Evolutionary conservation across 2,888 invertebrate species (phyloP).

Genomic region (Papilio elwesi): DNA sequence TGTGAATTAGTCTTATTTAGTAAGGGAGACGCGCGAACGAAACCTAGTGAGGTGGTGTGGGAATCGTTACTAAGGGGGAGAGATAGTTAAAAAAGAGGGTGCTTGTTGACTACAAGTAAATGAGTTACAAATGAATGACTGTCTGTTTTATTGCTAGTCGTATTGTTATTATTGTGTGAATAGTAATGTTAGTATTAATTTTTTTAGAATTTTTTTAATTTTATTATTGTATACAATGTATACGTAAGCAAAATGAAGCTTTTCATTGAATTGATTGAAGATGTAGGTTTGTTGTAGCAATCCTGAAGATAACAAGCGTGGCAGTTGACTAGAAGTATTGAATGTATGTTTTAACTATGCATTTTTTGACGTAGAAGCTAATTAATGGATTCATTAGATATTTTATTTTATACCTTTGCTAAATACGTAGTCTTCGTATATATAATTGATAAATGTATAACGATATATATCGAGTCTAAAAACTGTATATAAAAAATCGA

Average conservation of each 20-base stretch:
- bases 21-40: slow-evolving; percentile 63
- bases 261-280: not conserved
- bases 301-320: too few relatives aligned
- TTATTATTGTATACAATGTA: not conserved
- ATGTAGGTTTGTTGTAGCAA: too few relatives aligned
- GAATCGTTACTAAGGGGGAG: slow-evolving; percentile 35
- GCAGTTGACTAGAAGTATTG: too few relatives aligned
- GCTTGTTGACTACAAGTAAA: slow-evolving; percentile 20
- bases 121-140: slow-evolving; percentile 20
- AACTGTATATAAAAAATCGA: too few relatives aligned
- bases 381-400: too few relatives aligned
- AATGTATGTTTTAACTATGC: too few relatives aligned
- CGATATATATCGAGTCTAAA: too few relatives aligned
- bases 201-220: not conserved
- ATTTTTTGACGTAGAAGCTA: too few relatives aligned
- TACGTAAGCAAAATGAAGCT: not conserved
- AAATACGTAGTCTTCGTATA: too few relatives aligned
- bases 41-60: slow-evolving; percentile 38
- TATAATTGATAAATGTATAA: too few relatives aligned
- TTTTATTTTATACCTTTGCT: too few relatives aligned
- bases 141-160: slow-evolving; percentile 1
- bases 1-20: slow-evolving; percentile 74
- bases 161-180: slow-evolving; percentile 5
- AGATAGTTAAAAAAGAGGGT: slow-evolving; percentile 11
- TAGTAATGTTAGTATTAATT: slow-evolving; percentile 9